These are phyloP conservation scores for Pogona vitticeps DNA, from an alignment of 2,113 vertebrate species.

Conservation along the genomic window DNA sequence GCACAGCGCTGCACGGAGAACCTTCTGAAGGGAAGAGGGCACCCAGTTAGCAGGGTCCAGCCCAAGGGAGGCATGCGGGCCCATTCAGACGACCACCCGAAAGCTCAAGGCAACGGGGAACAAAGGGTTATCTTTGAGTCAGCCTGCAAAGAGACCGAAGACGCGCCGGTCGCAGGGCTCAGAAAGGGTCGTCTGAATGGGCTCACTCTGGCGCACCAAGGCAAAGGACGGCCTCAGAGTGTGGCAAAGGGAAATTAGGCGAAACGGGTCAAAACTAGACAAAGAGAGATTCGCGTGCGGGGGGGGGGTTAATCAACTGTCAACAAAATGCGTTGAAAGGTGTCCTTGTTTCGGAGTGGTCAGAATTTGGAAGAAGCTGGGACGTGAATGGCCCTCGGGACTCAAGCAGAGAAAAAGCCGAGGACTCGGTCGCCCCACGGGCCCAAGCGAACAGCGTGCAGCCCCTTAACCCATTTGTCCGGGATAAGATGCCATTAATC, in stretches of 20 bases:
- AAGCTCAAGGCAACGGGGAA: background rate
- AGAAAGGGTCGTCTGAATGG: background rate
- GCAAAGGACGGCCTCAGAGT: background rate
- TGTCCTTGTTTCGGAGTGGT: too few species aligned
- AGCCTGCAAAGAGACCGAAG: background rate
- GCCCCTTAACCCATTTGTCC: background rate
- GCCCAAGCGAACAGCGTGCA: too few species aligned
- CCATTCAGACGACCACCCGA: fast-evolving
- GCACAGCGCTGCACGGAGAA: conserved; percentile 99
- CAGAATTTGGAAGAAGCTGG: too few species aligned
- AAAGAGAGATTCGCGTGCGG: too few species aligned
- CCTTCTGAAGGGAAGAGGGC: conserved; percentile 89
- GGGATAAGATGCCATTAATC: background rate
- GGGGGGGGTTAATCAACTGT: too few species aligned
- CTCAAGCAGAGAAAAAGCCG: too few species aligned
- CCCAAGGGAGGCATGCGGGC: background rate
- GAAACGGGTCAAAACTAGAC: too few species aligned
- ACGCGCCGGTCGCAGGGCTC: background rate
- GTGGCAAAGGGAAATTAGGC: background rate
- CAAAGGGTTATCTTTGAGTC: too few species aligned
- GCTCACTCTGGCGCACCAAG: too few species aligned
- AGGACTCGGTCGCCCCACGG: too few species aligned
- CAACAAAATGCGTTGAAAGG: too few species aligned
- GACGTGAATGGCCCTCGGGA: too few species aligned
- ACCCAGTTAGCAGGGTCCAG: conserved; percentile 48